These are phyloP conservation scores for Burhinus bistriatus DNA, from an alignment of 2,113 vertebrate species.

Conservation along the genomic window DNA sequence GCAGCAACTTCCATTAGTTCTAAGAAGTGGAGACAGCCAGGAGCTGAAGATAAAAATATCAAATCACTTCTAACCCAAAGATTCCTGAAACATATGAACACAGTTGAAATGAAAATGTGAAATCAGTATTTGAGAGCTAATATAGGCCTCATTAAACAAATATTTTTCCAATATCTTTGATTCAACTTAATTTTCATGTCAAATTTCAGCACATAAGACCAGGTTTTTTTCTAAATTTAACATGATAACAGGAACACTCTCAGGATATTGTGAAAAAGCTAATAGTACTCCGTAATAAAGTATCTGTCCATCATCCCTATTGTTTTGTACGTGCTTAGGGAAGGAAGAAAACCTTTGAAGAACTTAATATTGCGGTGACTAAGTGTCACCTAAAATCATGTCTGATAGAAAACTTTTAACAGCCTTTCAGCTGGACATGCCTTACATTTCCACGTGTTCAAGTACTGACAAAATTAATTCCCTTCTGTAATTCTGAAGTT, in stretches of 20 bases:
- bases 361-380: neutral
- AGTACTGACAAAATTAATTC: neutral
- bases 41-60: conserved; percentile 25
- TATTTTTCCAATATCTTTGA: conserved; percentile 10
- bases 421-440: neutral
- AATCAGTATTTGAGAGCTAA: neutral
- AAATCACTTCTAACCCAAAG: neutral
- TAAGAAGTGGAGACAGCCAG: neutral
- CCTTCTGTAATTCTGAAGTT: neutral
- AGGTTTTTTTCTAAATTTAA: neutral
- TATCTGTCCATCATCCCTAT: neutral
- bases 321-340: neutral
- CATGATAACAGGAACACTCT: neutral
- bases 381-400: neutral
- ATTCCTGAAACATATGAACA: neutral
- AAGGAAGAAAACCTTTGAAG: neutral
- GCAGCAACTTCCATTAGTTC: neutral
- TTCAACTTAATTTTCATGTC: neutral
- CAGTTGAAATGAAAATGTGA: conserved; percentile 1
- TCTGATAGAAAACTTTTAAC: neutral
- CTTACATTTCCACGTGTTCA: neutral
- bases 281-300: neutral
- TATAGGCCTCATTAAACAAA: neutral
- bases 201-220: neutral
- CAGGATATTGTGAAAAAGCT: neutral